Evolutionary conservation across 2,797 vertebrate species (phyloP).

Genomic region (Chromis chromis): DNA sequence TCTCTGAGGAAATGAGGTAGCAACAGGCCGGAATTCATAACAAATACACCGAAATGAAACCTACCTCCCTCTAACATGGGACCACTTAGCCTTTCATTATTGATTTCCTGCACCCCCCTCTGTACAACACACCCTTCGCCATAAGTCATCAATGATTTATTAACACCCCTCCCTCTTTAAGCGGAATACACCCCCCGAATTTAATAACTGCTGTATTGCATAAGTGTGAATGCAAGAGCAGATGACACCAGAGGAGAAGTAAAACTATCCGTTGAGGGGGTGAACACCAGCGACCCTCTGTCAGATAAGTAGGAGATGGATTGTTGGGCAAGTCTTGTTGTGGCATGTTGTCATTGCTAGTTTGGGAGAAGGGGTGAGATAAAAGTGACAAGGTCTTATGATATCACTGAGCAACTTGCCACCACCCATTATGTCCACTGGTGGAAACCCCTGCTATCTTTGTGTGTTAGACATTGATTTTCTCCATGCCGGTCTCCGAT

Average conservation of each 20-base stretch:
- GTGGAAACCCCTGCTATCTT: slow-evolving; percentile 38
- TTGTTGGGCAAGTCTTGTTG: slow-evolving; percentile 34
- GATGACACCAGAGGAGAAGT: slow-evolving; percentile 35
- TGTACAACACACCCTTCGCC: slow-evolving; percentile 8
- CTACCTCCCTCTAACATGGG: slow-evolving; percentile 27
- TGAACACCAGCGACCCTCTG: slow-evolving; percentile 12
- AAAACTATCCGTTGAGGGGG: slow-evolving; percentile 30
- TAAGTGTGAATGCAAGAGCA: slow-evolving; percentile 26
- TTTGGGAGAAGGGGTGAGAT: background rate
- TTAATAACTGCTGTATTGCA: slow-evolving; percentile 44
- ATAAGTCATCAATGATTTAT: slow-evolving; percentile 62
- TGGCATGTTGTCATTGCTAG: slow-evolving; percentile 34
- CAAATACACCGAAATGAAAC: slow-evolving; percentile 31
- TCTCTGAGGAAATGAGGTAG: slow-evolving; percentile 32
- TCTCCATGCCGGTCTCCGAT: slow-evolving; percentile 22
- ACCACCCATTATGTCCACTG: slow-evolving; percentile 37
- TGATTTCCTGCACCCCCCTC: background rate
- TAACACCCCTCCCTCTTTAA: slow-evolving; percentile 39
- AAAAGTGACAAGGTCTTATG: slow-evolving; percentile 35
- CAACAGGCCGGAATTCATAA: slow-evolving; percentile 21
- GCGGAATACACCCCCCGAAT: slow-evolving; percentile 42
- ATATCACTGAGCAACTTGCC: slow-evolving; percentile 55
- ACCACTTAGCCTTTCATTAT: slow-evolving; percentile 11
- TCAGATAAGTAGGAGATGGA: slow-evolving; percentile 54
- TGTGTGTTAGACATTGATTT: slow-evolving; percentile 29